Percentiles rank a stretch among this genome's conserved stretches.
Conservation (phyloP, 1,140 invertebrate genomes). For the Agrilus planipennis region DNA sequence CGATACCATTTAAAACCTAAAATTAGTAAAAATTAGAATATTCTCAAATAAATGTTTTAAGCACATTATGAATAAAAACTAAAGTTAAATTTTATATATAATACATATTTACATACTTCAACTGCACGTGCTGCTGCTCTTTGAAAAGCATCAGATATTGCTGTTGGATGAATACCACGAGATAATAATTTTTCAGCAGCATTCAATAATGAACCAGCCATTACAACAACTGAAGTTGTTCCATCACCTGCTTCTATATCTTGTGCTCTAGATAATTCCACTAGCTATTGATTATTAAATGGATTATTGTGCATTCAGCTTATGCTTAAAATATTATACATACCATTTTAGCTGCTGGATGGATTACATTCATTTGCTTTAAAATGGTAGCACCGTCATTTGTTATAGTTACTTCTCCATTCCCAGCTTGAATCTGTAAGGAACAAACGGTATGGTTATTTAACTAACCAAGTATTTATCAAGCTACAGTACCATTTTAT, state of each 20-base stretch:
- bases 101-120: conserved; percentile 40
- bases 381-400: conserved; percentile 99
- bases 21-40: not conserved
- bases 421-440: conserved; percentile 79
- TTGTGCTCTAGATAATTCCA: conserved; percentile 96
- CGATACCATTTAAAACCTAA: conserved; percentile 71
- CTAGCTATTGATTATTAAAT: conserved; percentile 63
- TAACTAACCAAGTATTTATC: conserved; percentile 1
- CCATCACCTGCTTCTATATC: conserved; percentile 99
- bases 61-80: conserved; percentile 5
- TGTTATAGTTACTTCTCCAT: conserved; percentile 98
- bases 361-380: conserved; percentile 97
- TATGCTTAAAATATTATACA: conserved; percentile 10
- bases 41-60: not conserved
- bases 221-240: conserved; percentile 93
- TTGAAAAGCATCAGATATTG: conserved; percentile 95
- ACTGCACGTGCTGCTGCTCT: conserved; percentile 75
- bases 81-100: conserved; percentile 9
- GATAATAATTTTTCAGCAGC: conserved; percentile 84
- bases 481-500: conserved; percentile 83
- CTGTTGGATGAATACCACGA: conserved; percentile 95
- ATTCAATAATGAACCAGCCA: conserved; percentile 91
- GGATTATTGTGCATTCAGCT: too few relatives aligned
- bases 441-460: conserved; percentile 10
- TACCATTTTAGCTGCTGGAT: conserved; percentile 99